A percentile compares a stretch with the other conserved stretches of the same genome.
Conservation (phyloP, 1,140 invertebrate species). For the Trialeurodes vaporariorum region DNA sequence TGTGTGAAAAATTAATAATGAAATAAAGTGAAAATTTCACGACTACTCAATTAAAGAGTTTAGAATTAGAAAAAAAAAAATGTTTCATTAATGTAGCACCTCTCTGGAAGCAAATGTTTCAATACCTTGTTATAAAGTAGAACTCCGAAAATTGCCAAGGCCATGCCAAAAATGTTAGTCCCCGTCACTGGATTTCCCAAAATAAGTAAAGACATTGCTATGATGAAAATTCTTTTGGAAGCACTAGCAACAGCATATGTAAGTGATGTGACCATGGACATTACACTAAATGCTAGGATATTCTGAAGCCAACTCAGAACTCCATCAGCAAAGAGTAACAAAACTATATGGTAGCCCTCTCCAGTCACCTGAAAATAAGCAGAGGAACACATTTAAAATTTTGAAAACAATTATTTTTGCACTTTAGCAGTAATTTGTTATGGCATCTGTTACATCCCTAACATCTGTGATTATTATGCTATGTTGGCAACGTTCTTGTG, state of each 20-base stretch:
- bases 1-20: no score
- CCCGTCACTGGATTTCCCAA: slow-evolving; percentile 85
- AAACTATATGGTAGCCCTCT: slow-evolving; percentile 40
- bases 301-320: slow-evolving; percentile 89
- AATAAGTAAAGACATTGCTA: slow-evolving; percentile 74
- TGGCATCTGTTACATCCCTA: no score
- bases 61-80: not conserved
- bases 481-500: no score
- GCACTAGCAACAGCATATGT: slow-evolving; percentile 93
- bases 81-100: not conserved
- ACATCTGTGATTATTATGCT: no score
- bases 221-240: slow-evolving; percentile 90
- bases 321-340: slow-evolving; percentile 69
- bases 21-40: not conserved
- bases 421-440: no score
- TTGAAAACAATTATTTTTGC: no score
- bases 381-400: slow-evolving; percentile 5
- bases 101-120: slow-evolving; percentile 14
- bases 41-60: not conserved
- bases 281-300: slow-evolving; percentile 84
- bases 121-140: slow-evolving; percentile 76
- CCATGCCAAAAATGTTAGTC: slow-evolving; percentile 82
- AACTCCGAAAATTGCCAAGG: slow-evolving; percentile 78
- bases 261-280: slow-evolving; percentile 78
- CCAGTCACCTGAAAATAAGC: slow-evolving; percentile 20